Conservation (phyloP, 2,113 vertebrate genomes). For the Gymnorhina tibicen region DNA sequence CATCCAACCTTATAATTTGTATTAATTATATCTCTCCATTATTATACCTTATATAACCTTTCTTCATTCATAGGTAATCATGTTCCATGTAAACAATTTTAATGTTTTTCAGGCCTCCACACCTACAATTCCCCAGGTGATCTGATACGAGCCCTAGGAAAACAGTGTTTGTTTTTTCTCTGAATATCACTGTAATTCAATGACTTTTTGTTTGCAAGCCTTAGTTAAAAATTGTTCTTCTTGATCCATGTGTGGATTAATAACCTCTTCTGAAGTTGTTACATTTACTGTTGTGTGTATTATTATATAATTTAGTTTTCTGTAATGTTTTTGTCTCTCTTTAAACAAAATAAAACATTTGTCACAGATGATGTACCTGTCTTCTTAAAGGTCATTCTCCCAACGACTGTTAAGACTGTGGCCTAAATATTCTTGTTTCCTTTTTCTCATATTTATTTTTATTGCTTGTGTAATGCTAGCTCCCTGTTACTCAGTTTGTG, state of each 20-base stretch:
- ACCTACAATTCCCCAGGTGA: not conserved
- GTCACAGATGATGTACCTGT: not conserved
- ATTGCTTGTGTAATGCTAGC: not conserved
- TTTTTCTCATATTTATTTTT: not conserved
- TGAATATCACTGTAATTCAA: not conserved
- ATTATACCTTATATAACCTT: not conserved
- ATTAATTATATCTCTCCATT: constrained; percentile 23
- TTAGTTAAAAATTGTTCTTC: not conserved
- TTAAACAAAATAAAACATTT: not conserved
- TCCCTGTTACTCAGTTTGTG: not conserved
- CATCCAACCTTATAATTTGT: constrained; percentile 5
- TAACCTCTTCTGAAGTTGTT: not conserved
- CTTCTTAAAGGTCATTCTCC: not conserved
- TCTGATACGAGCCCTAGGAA: not conserved
- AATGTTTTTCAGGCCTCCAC: not conserved
- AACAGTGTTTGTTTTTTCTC: not conserved
- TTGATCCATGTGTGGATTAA: not conserved
- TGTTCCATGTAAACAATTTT: not conserved
- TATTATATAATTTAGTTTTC: not conserved
- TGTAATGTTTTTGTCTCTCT: not conserved
- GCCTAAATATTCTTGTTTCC: not conserved
- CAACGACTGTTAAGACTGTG: not conserved
- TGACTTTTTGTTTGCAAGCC: not conserved
- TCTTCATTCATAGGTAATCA: not conserved
- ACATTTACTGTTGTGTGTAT: not conserved